A percentile compares a stretch with the other conserved stretches of the same genome.
Evolutionary conservation across 2,113 vertebrate species (phyloP).

Genomic region (Spea multiplicata): DNA sequence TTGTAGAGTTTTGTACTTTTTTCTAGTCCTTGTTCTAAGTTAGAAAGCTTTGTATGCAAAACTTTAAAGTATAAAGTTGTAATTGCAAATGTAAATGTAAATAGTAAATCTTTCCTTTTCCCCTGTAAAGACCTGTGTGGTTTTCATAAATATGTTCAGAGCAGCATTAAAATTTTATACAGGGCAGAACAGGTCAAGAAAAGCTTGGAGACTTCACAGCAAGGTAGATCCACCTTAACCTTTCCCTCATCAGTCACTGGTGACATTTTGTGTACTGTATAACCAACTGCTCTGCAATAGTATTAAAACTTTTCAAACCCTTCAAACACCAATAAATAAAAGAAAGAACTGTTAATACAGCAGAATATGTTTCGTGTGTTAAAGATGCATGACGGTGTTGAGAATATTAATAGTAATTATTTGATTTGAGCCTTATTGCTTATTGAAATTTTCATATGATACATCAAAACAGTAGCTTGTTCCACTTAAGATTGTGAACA

Average conservation of each 20-base stretch:
- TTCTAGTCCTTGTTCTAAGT: conserved; percentile 31
- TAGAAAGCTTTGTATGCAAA: conserved; percentile 58
- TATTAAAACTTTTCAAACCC: conserved; percentile 45
- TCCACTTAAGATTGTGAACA: too few species aligned
- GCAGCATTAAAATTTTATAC: conserved; percentile 79
- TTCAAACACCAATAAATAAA: neutral
- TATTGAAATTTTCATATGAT: too few species aligned
- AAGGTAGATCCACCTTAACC: conserved; percentile 69
- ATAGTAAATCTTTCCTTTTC: conserved; percentile 63
- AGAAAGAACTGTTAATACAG: too few species aligned
- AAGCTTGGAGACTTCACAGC: conserved; percentile 71
- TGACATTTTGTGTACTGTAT: conserved; percentile 49
- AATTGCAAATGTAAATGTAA: conserved; percentile 61
- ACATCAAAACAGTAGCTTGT: too few species aligned
- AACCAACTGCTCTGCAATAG: conserved; percentile 37
- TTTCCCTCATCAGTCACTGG: conserved; percentile 68
- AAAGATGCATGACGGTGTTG: too few species aligned
- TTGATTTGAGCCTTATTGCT: too few species aligned
- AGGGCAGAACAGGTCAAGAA: conserved; percentile 67
- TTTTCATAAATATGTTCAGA: conserved; percentile 72
- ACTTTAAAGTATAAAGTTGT: conserved; percentile 57
- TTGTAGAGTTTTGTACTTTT: too few species aligned
- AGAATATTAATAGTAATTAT: too few species aligned
- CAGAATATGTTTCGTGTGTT: too few species aligned
- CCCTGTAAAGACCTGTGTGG: conserved; percentile 59